phyloP scores from a whole-genome alignment of 1,140 invertebrate species.

The Neuroterus valhalla region DNA sequence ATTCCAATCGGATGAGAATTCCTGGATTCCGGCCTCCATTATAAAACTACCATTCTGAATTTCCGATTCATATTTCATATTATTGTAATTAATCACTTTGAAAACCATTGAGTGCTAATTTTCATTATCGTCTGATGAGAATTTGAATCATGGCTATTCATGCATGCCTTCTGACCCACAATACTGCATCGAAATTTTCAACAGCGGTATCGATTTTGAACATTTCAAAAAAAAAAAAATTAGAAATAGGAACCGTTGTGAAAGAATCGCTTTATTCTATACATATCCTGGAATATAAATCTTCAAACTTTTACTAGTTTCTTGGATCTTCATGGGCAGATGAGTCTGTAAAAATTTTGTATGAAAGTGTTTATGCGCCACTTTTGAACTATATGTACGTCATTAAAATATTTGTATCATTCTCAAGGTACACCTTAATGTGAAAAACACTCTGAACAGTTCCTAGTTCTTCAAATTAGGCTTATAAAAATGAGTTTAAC shows the following conservation, averaged over 20 bases:
- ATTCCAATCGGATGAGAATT: no score
- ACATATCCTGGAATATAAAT: not conserved
- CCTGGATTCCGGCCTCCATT: no score
- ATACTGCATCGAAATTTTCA: no score
- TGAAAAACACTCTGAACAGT: not conserved
- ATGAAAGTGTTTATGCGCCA: not conserved
- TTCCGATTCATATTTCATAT: no score
- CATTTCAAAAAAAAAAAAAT: not conserved
- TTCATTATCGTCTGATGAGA: no score
- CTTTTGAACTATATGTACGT: not conserved
- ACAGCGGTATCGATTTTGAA: no score
- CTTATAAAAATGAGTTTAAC: not conserved
- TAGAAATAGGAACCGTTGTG: not conserved
- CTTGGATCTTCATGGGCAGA: not conserved
- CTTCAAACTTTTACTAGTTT: not conserved
- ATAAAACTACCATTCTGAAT: no score
- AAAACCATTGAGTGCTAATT: no score
- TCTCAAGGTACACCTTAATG: not conserved
- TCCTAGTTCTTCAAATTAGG: not conserved
- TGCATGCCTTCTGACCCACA: no score
- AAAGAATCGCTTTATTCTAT: no score
- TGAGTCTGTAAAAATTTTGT: not conserved
- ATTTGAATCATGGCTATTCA: no score
- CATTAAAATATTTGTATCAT: not conserved
- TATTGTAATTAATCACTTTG: no score